Base-by-base conservation (phyloP, 2,797 vertebrate genomes). In the Acipenser ruthenus region DNA sequence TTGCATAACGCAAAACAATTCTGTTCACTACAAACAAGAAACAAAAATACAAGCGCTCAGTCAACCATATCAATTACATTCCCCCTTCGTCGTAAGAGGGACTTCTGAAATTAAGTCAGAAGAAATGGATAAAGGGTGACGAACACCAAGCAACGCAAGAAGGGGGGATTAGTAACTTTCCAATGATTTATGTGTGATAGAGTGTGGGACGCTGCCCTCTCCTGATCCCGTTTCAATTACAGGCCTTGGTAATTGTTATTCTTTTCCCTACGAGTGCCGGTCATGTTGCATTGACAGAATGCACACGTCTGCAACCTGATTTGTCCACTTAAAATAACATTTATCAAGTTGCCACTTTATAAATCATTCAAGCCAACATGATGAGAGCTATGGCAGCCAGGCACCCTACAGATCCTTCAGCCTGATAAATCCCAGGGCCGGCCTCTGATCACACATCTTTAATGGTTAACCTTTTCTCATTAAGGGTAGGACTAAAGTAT, bases 321-420 rank as follows among this genome's bases (percentile, higher is more conserved):
- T 82, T 77, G 81, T 81, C 82, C 82, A 72, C 77, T 86, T 82
- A 80, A 79, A 86, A 78, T 75, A 83, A 78, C 83, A 82, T 86
- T 83, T 74, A 81, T 89, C 88, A 85, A 83, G 74, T 80, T 83
- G 77, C 83, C 85, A 84, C 82, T 68, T 84, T 83, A 88, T 88
- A 88, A 88, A 90, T 90, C 86, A 87, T 83, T 81, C 78, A 74
- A 58, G 73, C 75, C 83, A 83, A 87, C 87, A 80, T 85, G 79
- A 79, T 86, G 82, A 88, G 88, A 89, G 87, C 83, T 84, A 78
- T 79, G 78, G 84, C 84, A 83, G 83, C 76, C 62, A 80, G 82
- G 70, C 82, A 82, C 73, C 71, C 77, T 66, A 65, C 65, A 73
- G 79, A 82, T 78, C 75, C 69, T 71, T 75, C 75, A 73, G 72